A percentile compares a stretch with the other conserved stretches of the same genome.
phyloP scores from a whole-genome alignment of 2,888 invertebrate genomes.

The Drosophila limbata region DNA sequence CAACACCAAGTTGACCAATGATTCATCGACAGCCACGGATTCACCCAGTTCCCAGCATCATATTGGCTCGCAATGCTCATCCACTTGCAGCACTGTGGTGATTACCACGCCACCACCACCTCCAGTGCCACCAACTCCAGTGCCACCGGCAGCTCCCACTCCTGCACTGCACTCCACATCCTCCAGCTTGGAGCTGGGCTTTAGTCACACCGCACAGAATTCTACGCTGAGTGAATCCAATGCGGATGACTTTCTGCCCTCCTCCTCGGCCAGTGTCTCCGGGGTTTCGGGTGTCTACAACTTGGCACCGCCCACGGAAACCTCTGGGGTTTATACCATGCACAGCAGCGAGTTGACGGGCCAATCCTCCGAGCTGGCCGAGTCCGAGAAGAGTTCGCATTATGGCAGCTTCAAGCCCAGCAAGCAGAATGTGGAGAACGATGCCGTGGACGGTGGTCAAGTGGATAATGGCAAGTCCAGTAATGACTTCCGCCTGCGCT shows the following conservation, averaged over 20 bases:
- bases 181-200: conserved; percentile 93
- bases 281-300: conserved; percentile 88
- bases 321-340: conserved; percentile 94
- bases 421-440: conserved; percentile 82
- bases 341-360: conserved; percentile 88
- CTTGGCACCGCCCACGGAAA: conserved; percentile 90
- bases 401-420: conserved; percentile 87
- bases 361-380: conserved; percentile 87
- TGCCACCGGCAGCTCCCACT: conserved; percentile 89
- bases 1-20: conserved; percentile 27
- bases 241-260: conserved; percentile 86
- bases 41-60: conserved; percentile 87
- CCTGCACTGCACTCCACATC: conserved; percentile 89
- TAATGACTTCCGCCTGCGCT: conserved; percentile 88
- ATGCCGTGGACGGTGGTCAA: conserved; percentile 86
- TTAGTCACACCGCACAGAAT: conserved; percentile 94
- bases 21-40: conserved; percentile 85
- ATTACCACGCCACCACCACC: conserved; percentile 86
- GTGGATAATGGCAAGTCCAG: conserved; percentile 68
- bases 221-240: conserved; percentile 91
- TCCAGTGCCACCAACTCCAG: conserved; percentile 88
- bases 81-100: conserved; percentile 95
- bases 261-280: conserved; percentile 86
- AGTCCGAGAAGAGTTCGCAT: conserved; percentile 87
- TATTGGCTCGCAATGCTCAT: conserved; percentile 93